Evolutionary conservation across 2,113 vertebrate genomes (phyloP), one percentile per base, ranked within the genome.

Genomic region (Acanthochromis polyacanthus): DNA sequence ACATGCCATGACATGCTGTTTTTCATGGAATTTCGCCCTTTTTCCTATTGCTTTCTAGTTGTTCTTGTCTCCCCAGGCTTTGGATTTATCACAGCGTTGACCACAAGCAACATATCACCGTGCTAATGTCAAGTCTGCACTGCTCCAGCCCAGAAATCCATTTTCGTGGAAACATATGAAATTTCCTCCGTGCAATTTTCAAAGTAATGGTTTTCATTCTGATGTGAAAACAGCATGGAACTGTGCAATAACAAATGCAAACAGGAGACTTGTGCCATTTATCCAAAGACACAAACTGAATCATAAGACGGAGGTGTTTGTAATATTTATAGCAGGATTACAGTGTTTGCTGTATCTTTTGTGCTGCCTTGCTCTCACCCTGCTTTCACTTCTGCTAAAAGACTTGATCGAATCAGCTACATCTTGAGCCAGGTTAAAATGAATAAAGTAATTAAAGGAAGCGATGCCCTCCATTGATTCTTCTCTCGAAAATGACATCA

Each of bases 401-500:
- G 3, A 20, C 5, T 48, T 12, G 20, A 4, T 36, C 2, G 30
- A 66, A 20, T 5, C 12, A 56, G 8, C 17, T 71, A 16, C 8
- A 32, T 48, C 45, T 45, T 53, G 46, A 48, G 6, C 36, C 1
- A 0, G 22, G 67, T 62, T 19, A 55, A 52, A 46, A 63, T 53
- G 3, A 58, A 78, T 51, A 28, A 59, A 71, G 23, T 50, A 16
- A 53, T 51, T 61, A 77, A 74, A 36, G 28, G 57, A 65, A 32
- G 30, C 16, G 3, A 28, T 66, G 20, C 22, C 48, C 20, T 43
- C n/a, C 46, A 71, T 15, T 28, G 25, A 83, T 19, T 80, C 55
- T 52, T 65, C 11, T 64, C 22, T 52, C 17, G 65, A 25, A 63
- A 80, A 43, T 76, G 66, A 68, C 45, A 48, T 84, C 69, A 87